phyloP scores from a whole-genome alignment of 2,888 invertebrate genomes.

The Scaeva pyrastri region DNA sequence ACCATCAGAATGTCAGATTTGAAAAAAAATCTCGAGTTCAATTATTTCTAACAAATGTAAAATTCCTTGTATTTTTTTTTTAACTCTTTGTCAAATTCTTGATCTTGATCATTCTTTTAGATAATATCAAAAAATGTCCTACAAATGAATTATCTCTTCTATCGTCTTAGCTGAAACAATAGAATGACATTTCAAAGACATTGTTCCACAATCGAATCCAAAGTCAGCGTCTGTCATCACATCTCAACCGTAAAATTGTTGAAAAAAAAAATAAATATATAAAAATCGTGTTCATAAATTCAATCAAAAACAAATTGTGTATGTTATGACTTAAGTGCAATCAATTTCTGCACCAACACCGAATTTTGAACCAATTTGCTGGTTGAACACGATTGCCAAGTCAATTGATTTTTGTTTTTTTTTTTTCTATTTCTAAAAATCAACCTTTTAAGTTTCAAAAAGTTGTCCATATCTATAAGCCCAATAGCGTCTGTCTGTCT shows the following conservation, averaged over 20 bases:
- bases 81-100: too few relatives aligned
- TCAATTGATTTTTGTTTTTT: not conserved
- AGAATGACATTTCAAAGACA: constrained; percentile 7
- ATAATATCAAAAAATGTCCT: not conserved
- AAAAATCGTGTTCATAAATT: constrained; percentile 47
- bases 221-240: constrained; percentile 13
- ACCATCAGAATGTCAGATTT: too few relatives aligned
- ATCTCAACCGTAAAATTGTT: constrained; percentile 15
- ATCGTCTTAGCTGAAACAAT: not conserved
- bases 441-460: constrained; percentile 34
- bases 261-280: constrained; percentile 31
- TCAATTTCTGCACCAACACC: constrained; percentile 44
- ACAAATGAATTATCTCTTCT: not conserved
- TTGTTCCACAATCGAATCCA: not conserved
- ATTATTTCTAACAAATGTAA: too few relatives aligned
- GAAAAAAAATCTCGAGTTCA: too few relatives aligned
- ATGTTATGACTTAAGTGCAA: constrained; percentile 9
- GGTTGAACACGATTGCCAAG: constrained; percentile 26
- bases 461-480: constrained; percentile 1
- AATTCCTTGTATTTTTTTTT: too few relatives aligned
- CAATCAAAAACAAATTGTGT: constrained; percentile 37
- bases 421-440: constrained; percentile 13
- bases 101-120: not conserved
- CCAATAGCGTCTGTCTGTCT: constrained; percentile 18
- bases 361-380: not conserved